Conservation (phyloP, 2,888 invertebrate species). For the Malachius bipustulatus region DNA sequence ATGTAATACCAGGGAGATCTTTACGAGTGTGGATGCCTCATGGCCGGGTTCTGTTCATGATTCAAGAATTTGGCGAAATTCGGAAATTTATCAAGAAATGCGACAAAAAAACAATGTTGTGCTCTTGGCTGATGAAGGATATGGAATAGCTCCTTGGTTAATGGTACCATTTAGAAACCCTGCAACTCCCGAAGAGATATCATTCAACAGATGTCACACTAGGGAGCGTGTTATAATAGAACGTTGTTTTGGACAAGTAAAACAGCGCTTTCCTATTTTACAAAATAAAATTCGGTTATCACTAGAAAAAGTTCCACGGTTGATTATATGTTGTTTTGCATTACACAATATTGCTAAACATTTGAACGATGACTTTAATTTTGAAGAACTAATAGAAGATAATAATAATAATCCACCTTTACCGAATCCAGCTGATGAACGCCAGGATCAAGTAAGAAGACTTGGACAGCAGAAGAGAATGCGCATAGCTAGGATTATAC, state of each 20-base stretch:
- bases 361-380: neutral
- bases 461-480: constrained; percentile 1
- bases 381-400: neutral
- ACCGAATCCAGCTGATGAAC: neutral
- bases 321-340: neutral
- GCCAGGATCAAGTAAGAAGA: constrained; percentile 1
- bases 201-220: constrained; percentile 4
- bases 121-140: constrained; percentile 6
- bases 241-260: constrained; percentile 2
- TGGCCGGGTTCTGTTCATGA: constrained; percentile 16
- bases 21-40: constrained; percentile 13
- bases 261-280: constrained; percentile 3
- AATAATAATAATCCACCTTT: neutral
- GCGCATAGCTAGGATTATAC: constrained; percentile 2
- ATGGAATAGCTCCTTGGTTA: constrained; percentile 9
- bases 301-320: constrained; percentile 1
- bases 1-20: constrained; percentile 12
- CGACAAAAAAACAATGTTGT: constrained; percentile 3
- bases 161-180: constrained; percentile 8
- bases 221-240: constrained; percentile 6
- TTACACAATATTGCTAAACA: constrained; percentile 1
- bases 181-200: constrained; percentile 2
- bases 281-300: constrained; percentile 1
- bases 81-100: constrained; percentile 5
- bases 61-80: constrained; percentile 13